Conservation (phyloP, 2,113 vertebrate species). For the Callionymus lyra region DNA sequence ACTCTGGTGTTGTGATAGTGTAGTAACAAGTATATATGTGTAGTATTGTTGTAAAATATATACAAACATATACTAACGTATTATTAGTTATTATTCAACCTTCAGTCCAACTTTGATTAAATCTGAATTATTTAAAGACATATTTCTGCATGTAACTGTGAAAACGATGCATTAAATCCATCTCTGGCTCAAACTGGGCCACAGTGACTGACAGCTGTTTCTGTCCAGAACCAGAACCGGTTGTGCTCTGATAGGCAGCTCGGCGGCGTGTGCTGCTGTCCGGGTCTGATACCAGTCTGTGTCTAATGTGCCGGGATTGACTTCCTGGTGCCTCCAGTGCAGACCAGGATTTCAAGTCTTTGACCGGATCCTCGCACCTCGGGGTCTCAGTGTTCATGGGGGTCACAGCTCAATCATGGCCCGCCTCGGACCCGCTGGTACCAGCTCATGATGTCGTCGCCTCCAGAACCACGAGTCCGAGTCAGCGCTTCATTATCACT, state of each 20-base stretch:
- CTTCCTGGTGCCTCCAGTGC: slow-evolving; percentile 46
- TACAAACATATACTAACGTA: no score
- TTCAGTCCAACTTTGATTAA: no score
- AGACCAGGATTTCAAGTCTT: slow-evolving; percentile 56
- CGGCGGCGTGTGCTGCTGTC: slow-evolving; percentile 37
- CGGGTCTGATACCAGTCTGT: slow-evolving; percentile 50
- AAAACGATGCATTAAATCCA: no score
- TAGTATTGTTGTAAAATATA: no score
- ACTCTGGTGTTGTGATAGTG: no score
- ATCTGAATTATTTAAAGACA: no score
- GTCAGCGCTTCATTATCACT: no score
- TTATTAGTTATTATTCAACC: no score
- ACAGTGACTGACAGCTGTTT: slow-evolving; percentile 12
- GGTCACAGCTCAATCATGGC: slow-evolving; percentile 67
- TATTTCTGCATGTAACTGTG: no score
- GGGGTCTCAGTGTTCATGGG: slow-evolving; percentile 43
- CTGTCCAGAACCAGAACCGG: slow-evolving; percentile 23
- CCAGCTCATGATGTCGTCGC: slow-evolving; percentile 67
- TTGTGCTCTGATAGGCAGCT: slow-evolving; percentile 30
- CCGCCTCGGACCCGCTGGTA: slow-evolving; percentile 61
- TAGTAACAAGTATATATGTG: no score
- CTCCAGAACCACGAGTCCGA: slow-evolving; percentile 55
- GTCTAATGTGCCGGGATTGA: slow-evolving; percentile 55
- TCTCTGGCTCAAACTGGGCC: no score
- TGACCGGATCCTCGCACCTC: slow-evolving; percentile 60